A percentile compares a stretch with the other conserved stretches of the same genome.
Conservation (phyloP, 2,888 invertebrate genomes). For the Belgica antarctica region DNA sequence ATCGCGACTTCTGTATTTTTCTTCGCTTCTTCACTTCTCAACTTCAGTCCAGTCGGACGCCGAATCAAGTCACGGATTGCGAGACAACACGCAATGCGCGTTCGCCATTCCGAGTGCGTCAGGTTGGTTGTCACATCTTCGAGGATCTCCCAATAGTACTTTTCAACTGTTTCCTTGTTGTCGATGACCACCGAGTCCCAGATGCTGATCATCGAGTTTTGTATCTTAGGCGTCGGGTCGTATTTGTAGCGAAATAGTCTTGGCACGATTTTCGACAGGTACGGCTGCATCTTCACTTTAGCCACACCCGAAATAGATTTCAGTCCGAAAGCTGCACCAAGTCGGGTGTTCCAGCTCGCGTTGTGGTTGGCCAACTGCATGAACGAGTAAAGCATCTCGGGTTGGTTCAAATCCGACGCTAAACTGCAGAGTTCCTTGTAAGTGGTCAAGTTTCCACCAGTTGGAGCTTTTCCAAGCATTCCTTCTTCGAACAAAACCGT, state of each 20-base stretch:
- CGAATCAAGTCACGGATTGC: constrained; percentile 82
- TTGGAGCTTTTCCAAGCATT: constrained; percentile 79
- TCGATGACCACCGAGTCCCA: constrained; percentile 89
- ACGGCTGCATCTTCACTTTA: constrained; percentile 76
- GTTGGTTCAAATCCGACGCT: constrained; percentile 91
- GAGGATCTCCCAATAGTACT: constrained; percentile 57
- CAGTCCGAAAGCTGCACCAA: constrained; percentile 90
- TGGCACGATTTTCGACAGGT: constrained; percentile 82
- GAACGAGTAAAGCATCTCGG: constrained; percentile 92
- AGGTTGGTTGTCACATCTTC: constrained; percentile 77
- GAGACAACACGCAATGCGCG: constrained; percentile 85
- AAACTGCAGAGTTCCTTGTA: constrained; percentile 92
- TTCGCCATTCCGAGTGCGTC: constrained; percentile 82
- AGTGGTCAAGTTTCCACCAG: constrained; percentile 84
- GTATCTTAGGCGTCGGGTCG: constrained; percentile 89
- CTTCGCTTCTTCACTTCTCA: constrained; percentile 51
- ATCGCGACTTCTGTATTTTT: constrained; percentile 22
- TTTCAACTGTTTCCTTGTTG: constrained; percentile 72
- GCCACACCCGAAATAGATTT: constrained; percentile 81
- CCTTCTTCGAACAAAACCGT: constrained; percentile 88
- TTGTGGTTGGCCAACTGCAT: constrained; percentile 95
- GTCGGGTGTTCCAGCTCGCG: constrained; percentile 88
- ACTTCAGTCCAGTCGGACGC: constrained; percentile 56
- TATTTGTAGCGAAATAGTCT: constrained; percentile 84
- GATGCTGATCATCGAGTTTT: constrained; percentile 89